Evolutionary conservation across 2,888 invertebrate species (phyloP).

Genomic region (Calameuta filiformis): DNA sequence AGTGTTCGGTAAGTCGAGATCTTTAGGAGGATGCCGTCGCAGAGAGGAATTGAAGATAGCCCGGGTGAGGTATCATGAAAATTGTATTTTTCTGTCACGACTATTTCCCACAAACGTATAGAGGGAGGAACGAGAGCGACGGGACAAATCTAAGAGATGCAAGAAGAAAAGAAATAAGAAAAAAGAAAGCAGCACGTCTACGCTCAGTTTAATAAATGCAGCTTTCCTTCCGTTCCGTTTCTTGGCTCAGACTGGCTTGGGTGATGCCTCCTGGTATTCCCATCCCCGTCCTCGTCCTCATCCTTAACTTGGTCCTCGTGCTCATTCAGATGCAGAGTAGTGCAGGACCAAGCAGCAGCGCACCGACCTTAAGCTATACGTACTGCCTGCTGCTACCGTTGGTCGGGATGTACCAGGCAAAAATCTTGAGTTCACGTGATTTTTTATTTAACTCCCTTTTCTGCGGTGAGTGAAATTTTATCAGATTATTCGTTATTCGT

Average conservation of each 20-base stretch:
- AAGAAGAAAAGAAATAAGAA: neutral
- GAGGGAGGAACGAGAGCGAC: neutral
- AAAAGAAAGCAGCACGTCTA: constrained; percentile 35
- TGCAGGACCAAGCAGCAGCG: constrained; percentile 27
- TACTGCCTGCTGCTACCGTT: neutral
- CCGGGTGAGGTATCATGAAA: neutral
- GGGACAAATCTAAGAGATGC: neutral
- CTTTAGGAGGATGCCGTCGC: neutral
- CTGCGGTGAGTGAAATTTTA: neutral
- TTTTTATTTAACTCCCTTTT: constrained; percentile 44
- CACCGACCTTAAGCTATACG: neutral
- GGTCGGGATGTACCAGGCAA: constrained; percentile 11
- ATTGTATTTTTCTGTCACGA: neutral
- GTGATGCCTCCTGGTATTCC: constrained; percentile 25
- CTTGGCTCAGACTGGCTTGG: constrained; percentile 44
- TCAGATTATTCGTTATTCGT: neutral
- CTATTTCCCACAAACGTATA: neutral
- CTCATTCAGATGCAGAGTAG: constrained; percentile 52
- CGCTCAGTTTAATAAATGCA: constrained; percentile 57
- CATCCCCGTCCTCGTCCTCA: constrained; percentile 14
- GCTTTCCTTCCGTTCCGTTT: constrained; percentile 55
- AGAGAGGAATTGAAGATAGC: neutral
- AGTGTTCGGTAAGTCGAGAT: neutral
- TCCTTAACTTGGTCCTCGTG: constrained; percentile 20
- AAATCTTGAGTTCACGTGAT: constrained; percentile 43